phyloP scores from a whole-genome alignment of 2,888 invertebrate genomes.

The Diarsia brunnea region DNA sequence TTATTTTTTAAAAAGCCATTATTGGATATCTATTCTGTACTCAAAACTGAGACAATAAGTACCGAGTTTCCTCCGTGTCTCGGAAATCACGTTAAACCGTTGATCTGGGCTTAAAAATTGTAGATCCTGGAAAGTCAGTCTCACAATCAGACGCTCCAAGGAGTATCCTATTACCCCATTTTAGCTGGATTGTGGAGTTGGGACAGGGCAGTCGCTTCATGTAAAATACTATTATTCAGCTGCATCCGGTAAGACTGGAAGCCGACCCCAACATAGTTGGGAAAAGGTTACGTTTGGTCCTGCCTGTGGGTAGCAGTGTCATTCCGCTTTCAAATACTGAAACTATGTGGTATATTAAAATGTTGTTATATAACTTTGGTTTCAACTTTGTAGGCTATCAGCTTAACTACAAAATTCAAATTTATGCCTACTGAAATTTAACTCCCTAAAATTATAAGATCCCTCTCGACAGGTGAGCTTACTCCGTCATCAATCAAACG shows the following conservation, averaged over 20 bases:
- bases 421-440: constrained; percentile 6
- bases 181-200: no score
- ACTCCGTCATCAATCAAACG: constrained; percentile 64
- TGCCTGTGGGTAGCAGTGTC: neutral
- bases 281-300: neutral
- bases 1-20: constrained; percentile 12
- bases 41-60: neutral
- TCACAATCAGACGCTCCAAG: no score
- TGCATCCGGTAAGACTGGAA: neutral
- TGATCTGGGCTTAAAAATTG: neutral
- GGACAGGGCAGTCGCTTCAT: neutral
- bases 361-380: neutral
- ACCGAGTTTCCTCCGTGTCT: no score
- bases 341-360: neutral
- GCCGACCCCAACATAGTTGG: neutral
- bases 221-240: neutral
- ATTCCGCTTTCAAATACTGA: neutral
- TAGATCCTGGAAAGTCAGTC: neutral
- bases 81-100: neutral
- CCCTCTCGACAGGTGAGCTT: constrained; percentile 31
- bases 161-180: no score
- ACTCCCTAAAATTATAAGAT: constrained; percentile 31
- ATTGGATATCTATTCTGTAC: neutral
- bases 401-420: neutral
- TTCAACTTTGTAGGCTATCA: neutral